phyloP scores from a whole-genome alignment of 2,113 vertebrate species.

The Cyrtonyx montezumae region DNA sequence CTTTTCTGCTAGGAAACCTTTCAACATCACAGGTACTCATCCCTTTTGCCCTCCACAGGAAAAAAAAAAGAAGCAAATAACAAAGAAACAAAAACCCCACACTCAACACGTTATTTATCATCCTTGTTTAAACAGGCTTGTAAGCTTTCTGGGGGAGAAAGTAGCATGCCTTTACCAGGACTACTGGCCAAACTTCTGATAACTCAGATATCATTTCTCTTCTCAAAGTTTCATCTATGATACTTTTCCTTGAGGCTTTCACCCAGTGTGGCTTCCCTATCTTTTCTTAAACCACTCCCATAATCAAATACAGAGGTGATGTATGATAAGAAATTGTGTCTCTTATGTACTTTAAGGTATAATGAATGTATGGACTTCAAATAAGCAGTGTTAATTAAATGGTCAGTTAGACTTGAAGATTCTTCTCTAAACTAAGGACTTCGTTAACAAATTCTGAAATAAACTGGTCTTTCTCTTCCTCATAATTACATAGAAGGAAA shows the following conservation, averaged over 20 bases:
- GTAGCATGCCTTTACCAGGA: neutral
- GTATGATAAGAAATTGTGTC: neutral
- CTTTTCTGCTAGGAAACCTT: rapidly evolving
- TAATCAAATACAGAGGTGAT: neutral
- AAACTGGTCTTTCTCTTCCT: neutral
- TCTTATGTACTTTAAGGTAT: neutral
- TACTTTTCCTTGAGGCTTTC: neutral
- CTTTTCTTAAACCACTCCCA: neutral
- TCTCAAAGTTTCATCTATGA: neutral
- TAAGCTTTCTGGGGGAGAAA: neutral
- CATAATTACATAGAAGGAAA: neutral
- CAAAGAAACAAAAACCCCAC: too few species aligned
- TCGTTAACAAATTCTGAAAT: neutral
- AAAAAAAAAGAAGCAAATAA: neutral
- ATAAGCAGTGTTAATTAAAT: neutral
- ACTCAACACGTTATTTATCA: neutral
- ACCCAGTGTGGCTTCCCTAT: neutral
- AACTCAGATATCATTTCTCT: neutral
- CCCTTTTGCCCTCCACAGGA: neutral
- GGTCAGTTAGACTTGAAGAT: neutral
- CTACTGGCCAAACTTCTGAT: neutral
- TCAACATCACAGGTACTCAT: neutral
- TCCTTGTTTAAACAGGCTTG: neutral
- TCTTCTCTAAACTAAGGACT: neutral
- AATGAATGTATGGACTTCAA: neutral